Evolutionary conservation across 2,113 vertebrate species (phyloP).

Genomic region (Oreotrochilus melanogaster): DNA sequence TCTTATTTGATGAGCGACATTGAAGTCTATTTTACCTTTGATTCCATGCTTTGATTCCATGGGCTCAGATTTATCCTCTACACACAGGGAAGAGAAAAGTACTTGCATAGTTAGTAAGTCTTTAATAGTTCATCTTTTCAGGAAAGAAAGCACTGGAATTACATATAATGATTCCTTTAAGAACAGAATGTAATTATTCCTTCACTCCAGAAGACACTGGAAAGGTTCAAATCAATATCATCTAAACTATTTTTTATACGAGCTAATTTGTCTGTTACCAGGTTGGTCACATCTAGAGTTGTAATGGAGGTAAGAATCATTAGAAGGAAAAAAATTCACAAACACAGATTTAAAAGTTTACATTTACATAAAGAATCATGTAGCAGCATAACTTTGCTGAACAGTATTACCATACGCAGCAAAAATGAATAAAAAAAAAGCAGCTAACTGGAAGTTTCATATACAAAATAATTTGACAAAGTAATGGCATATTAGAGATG

Average conservation of each 20-base stretch:
- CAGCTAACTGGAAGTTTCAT: not conserved
- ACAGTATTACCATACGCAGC: not conserved
- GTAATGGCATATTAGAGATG: not conserved
- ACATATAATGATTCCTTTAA: not conserved
- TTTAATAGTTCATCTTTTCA: not conserved
- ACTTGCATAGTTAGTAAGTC: not conserved
- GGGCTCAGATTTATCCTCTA: not conserved
- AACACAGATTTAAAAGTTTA: not conserved
- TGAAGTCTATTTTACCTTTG: not conserved
- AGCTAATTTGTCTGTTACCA: not conserved
- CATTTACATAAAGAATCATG: not conserved
- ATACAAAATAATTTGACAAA: not conserved
- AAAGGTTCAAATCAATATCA: not conserved
- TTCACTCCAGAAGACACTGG: not conserved
- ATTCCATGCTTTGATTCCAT: not conserved
- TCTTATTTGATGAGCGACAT: not conserved
- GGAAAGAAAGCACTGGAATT: not conserved
- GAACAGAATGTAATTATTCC: not conserved
- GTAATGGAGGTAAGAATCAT: not conserved
- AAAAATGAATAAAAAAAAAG: not conserved
- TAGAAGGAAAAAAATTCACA: not conserved
- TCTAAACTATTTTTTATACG: not conserved
- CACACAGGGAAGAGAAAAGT: not conserved
- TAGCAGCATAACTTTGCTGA: not conserved
- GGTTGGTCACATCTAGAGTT: not conserved